Evolutionary conservation across 2,888 invertebrate species (phyloP).

Genomic region (Trachelus iudaicus): DNA sequence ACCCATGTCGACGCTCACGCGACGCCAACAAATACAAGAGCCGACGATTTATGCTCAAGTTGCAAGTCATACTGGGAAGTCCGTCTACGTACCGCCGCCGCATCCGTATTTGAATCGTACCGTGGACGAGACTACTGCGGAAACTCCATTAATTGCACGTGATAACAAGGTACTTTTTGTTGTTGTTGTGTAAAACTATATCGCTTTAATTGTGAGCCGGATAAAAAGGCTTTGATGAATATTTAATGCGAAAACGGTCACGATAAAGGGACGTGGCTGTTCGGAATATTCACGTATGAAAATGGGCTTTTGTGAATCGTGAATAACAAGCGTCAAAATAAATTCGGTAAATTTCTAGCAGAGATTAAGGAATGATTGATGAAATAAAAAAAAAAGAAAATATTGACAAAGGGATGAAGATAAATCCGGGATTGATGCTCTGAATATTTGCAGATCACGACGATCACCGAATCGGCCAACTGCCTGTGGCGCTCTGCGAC

Average conservation of each 20-base stretch:
- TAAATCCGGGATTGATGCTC: not conserved
- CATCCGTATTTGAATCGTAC: constrained; percentile 53
- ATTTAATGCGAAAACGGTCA: not conserved
- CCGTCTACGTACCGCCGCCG: constrained; percentile 60
- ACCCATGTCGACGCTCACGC: constrained; percentile 60
- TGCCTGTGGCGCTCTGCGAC: constrained; percentile 55
- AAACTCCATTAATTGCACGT: constrained; percentile 62
- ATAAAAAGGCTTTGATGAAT: not conserved
- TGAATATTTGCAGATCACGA: constrained; percentile 49
- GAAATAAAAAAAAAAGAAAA: not conserved
- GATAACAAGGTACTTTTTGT: constrained; percentile 55
- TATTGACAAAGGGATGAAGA: not conserved
- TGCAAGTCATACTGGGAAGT: constrained; percentile 53
- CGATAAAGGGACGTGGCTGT: not conserved
- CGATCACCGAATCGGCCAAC: constrained; percentile 58
- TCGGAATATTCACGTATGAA: not conserved
- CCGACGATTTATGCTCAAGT: constrained; percentile 60
- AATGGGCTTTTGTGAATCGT: not conserved
- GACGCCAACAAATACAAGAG: constrained; percentile 52
- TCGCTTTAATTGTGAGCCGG: not conserved
- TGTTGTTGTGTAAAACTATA: not conserved
- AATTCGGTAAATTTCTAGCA: not conserved
- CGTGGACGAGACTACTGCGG: constrained; percentile 57
- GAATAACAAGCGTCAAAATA: not conserved
- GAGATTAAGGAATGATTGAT: not conserved